A percentile compares a stretch with the other conserved stretches of the same genome.
Conservation (phyloP, 2,113 vertebrate genomes). For the Xenopus tropicalis region DNA sequence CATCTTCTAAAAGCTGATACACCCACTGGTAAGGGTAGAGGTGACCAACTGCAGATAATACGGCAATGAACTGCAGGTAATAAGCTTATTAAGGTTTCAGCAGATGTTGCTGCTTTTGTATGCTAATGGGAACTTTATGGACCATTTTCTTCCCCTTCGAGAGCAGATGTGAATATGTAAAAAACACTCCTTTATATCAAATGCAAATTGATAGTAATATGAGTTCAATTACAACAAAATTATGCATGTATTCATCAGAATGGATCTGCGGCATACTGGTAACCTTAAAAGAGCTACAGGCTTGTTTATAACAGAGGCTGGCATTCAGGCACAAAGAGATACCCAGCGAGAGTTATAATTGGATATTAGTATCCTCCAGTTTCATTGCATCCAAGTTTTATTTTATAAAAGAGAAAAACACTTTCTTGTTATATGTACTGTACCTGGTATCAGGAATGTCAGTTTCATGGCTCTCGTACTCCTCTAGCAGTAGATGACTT, state of each 20-base stretch:
- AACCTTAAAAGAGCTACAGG: conserved; percentile 46
- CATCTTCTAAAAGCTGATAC: not conserved
- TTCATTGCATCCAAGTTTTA: not conserved
- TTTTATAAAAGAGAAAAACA: too few species aligned
- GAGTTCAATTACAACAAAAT: conserved; percentile 49
- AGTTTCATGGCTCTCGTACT: too few species aligned
- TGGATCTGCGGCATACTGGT: conserved; percentile 53
- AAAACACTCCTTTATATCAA: conserved; percentile 53
- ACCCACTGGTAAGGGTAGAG: conserved; percentile 34
- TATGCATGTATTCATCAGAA: conserved; percentile 56
- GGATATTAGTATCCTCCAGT: not conserved
- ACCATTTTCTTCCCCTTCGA: conserved; percentile 56
- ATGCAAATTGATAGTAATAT: conserved; percentile 58
- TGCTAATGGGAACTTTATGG: conserved; percentile 50
- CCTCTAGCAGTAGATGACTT: too few species aligned
- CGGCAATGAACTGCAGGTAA: conserved; percentile 45
- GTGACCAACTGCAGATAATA: conserved; percentile 32
- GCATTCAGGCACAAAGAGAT: not conserved
- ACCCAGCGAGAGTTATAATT: not conserved
- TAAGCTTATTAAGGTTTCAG: conserved; percentile 48
- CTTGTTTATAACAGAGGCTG: not conserved
- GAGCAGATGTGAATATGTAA: conserved; percentile 48
- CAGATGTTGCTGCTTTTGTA: conserved; percentile 54
- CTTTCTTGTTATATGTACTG: too few species aligned
- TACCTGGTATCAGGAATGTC: too few species aligned